phyloP scores from a whole-genome alignment of 2,888 invertebrate species.

The Eristalinus sepulchralis region DNA sequence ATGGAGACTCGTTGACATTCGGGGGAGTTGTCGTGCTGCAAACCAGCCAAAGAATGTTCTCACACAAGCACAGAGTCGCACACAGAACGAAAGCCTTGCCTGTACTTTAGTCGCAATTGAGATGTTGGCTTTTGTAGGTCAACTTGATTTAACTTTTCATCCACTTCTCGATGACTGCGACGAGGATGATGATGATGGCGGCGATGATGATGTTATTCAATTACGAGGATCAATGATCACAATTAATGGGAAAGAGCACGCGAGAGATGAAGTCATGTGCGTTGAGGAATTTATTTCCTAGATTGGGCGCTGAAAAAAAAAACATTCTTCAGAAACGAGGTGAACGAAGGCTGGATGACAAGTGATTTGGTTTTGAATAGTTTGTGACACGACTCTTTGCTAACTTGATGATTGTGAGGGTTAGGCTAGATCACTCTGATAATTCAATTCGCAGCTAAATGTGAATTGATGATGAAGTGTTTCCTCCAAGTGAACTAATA shows the following conservation, averaged over 20 bases:
- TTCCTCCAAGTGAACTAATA: too few species aligned
- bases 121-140: conserved; percentile 49
- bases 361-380: too few species aligned
- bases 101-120: background rate
- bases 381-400: too few species aligned
- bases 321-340: background rate
- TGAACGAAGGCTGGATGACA: too few species aligned
- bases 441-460: too few species aligned
- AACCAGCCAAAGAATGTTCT: background rate
- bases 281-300: conserved; percentile 29
- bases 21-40: background rate
- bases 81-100: background rate
- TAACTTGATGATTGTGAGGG: too few species aligned
- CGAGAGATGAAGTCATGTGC: conserved; percentile 48
- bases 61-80: background rate
- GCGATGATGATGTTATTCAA: conserved; percentile 53
- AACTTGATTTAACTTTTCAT: conserved; percentile 55
- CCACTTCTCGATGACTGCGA: conserved; percentile 25
- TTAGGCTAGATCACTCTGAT: too few species aligned
- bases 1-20: background rate
- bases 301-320: background rate
- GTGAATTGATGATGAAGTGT: too few species aligned
- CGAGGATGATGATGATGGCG: conserved; percentile 29
- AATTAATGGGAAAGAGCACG: conserved; percentile 55
- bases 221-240: conserved; percentile 58